Percentiles rank a stretch among this genome's conserved stretches.
phyloP scores from a whole-genome alignment of 2,797 vertebrate genomes.

The Sebastes minor region DNA sequence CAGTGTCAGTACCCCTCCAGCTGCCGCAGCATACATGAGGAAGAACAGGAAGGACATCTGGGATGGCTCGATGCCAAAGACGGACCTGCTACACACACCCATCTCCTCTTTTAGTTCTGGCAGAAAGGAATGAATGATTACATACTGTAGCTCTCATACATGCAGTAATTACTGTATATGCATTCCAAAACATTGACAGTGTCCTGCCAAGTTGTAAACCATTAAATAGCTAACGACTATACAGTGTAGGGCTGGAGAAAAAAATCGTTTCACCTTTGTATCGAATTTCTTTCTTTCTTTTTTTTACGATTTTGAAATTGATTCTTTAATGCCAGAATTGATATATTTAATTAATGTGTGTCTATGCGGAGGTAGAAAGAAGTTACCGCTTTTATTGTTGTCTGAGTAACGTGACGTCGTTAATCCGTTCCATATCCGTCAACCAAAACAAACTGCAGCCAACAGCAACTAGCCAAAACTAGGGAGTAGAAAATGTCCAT shows the following conservation, averaged over 20 bases:
- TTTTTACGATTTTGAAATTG: no score
- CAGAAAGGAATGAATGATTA: slow-evolving; percentile 2
- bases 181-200: not conserved
- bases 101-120: slow-evolving; percentile 75
- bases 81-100: slow-evolving; percentile 60
- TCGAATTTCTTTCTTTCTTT: no score
- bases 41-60: slow-evolving; percentile 84
- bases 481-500: no score
- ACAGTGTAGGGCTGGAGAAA: not conserved
- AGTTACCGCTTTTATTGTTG: no score
- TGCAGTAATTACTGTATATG: not conserved
- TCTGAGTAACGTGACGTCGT: no score
- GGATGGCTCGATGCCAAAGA: slow-evolving; percentile 79
- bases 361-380: no score
- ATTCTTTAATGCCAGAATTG: no score
- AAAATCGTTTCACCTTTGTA: no score
- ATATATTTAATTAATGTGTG: no score
- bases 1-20: slow-evolving; percentile 74
- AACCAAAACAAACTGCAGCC: no score
- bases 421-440: no score
- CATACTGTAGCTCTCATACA: slow-evolving; percentile 1
- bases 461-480: no score
- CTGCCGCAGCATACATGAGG: slow-evolving; percentile 77
- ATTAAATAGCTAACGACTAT: not conserved
- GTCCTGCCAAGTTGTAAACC: not conserved